Evolutionary conservation across 2,888 invertebrate genomes (phyloP), one percentile per base, ranked within the genome.

Genomic region (Eupithecia subumbrata): DNA sequence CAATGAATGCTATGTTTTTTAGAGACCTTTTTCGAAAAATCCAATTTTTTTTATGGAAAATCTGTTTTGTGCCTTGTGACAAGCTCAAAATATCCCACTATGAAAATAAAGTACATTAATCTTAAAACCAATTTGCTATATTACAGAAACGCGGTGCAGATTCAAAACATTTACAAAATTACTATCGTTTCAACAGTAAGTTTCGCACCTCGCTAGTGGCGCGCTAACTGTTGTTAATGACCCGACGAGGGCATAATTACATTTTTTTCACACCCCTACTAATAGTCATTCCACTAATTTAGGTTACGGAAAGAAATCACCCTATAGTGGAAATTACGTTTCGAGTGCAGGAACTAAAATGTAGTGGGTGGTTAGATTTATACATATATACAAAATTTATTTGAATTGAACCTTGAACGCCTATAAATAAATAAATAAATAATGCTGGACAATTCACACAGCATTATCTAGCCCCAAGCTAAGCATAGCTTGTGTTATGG

Each of bases 171-270:
- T 77, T 78, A 78, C 79, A 79, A 37, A 82, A 81, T 82, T 81
- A 82, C 82, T 83, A 79, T 79, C 82, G 80, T 79, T 82, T 76
- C 80, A 75, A 81, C 80, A 81, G 86, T 83, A 85, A 85, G 81
- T 83, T 81, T 83, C 73, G 74, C 81, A 81, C 79, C 79, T 81
- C 82, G 77, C 78, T 81, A 83, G 84, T 82, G 78, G 84, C 75
- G 80, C 84, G 80, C 85, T 91, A 92, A 93, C 92, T 92, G 92
- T 92, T 90, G 92, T 93, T 94, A 94, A 94, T 91, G 94, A 92
- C 92, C 85, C 88, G 84, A 85, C 89, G 87, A 93, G 94, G 89
- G 91, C 85, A 87, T 93, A 93, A 94, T 94, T 93, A 91, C 90
- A 89, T 89, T 90, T 90, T 87, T 93, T 93, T 92, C 88, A 87